Evolutionary conservation across 2,797 vertebrate genomes (phyloP), one percentile per base, ranked within the genome.

Genomic region (Streptopelia turtur): DNA sequence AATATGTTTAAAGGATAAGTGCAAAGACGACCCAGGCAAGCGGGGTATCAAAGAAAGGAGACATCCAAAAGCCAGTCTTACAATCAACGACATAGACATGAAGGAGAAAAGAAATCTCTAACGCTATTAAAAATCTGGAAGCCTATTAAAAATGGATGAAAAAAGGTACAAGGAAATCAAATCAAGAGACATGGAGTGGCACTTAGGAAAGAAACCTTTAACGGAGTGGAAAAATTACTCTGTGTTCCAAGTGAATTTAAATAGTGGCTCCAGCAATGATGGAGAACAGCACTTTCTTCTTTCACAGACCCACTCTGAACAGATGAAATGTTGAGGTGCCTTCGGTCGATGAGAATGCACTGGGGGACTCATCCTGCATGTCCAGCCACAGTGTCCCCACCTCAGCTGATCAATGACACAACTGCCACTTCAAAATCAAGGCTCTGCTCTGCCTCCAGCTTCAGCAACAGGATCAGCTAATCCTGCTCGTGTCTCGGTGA

Each of bases 111-210:
- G 96, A 97, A 95, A 95, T 91, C 96, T 97, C 95, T 97, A 94
- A 95, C 96, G 96, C 96, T 95, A 94, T 97, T 97, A 97, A 96
- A 96, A 97, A 96, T 95, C 88, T 93, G 96, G 90, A 93, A 96
- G 96, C 87, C 91, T 95, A 97, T 97, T 97, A 97, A 97, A 97
- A 94, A 96, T 95, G 91, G 83, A 97, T 97, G 90, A 39, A 93
- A 95, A 97, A 97, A 96, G 94, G 95, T 96, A 97, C 95, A 97
- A 94, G 96, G 90, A 97, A 97, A 97, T 97, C 96, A 96, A 97
- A 97, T 97, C 97, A 97, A 96, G 93, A 97, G 95, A 94, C 92
- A 83, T 95, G 93, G 95, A 97, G 93, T 93, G 96, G 95, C 89
- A 97, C 94, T 97, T 95, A 94, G 23, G 0, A 94, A 94, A 83